These are phyloP conservation scores for Sesamia nonagrioides DNA, from an alignment of 1,140 invertebrate genomes.

Conservation along the genomic window DNA sequence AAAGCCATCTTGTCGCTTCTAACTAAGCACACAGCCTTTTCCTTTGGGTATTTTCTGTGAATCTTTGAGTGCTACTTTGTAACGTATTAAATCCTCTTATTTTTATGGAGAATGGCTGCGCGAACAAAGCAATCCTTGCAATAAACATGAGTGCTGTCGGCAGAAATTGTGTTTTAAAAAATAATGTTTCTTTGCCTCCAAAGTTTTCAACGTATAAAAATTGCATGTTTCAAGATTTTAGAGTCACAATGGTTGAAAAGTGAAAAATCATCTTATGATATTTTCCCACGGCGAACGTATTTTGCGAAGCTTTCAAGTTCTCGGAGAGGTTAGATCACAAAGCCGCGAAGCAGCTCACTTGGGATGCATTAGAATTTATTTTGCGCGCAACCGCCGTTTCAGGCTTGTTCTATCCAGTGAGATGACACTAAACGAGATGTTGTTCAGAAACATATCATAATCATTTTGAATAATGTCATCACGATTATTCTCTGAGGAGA, in stretches of 20 bases:
- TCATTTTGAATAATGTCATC: constrained; percentile 44
- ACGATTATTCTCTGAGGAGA: constrained; percentile 39
- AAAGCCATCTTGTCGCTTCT: constrained; percentile 8
- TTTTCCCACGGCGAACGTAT: constrained; percentile 22
- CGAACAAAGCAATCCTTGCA: constrained; percentile 39
- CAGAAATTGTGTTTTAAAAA: constrained; percentile 42
- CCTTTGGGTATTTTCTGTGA: constrained; percentile 30
- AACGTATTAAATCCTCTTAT: constrained; percentile 38
- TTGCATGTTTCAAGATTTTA: constrained; percentile 36
- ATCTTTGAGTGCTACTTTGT: constrained; percentile 35
- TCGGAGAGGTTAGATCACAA: constrained; percentile 34
- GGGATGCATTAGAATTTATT: constrained; percentile 59
- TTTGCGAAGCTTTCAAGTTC: constrained; percentile 25
- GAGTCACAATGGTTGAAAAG: constrained; percentile 28
- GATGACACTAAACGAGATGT: constrained; percentile 35
- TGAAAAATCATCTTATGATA: constrained; percentile 40
- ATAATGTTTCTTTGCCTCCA: constrained; percentile 29
- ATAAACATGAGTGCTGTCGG: constrained; percentile 38
- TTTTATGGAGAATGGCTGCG: constrained; percentile 2
- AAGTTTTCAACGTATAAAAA: constrained; percentile 36
- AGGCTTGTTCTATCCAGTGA: constrained; percentile 29
- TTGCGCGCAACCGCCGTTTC: constrained; percentile 13
- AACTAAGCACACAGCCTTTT: constrained; percentile 7
- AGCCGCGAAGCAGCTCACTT: constrained; percentile 33
- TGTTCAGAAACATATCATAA: constrained; percentile 46